phyloP scores from a whole-genome alignment of 2,113 vertebrate species.

The Urocolius indicus region DNA sequence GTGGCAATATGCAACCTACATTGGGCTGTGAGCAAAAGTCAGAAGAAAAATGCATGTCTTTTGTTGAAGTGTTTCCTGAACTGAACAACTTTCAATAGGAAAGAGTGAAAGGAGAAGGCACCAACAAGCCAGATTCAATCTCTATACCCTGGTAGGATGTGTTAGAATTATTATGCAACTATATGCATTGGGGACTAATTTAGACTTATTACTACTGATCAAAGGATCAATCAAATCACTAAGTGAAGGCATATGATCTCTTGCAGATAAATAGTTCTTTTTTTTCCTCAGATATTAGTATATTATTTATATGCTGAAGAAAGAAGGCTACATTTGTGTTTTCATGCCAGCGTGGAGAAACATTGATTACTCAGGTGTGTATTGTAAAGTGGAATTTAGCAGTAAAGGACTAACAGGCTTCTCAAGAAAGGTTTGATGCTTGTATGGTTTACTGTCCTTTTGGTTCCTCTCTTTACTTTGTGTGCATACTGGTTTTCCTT shows the following conservation, averaged over 20 bases:
- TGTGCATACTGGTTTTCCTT: neutral
- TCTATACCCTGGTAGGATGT: neutral
- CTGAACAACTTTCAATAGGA: neutral
- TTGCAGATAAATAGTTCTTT: neutral
- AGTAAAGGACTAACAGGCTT: neutral
- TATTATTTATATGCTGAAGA: neutral
- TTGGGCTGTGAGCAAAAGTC: neutral
- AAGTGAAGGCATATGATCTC: neutral
- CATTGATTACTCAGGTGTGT: neutral
- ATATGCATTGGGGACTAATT: neutral
- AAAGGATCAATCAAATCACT: neutral
- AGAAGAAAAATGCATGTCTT: neutral
- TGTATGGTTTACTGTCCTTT: neutral
- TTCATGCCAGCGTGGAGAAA: neutral
- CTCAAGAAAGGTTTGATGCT: neutral
- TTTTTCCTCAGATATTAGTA: neutral
- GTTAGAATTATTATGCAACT: neutral
- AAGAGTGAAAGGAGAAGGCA: neutral
- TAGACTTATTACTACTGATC: neutral
- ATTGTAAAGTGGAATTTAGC: neutral
- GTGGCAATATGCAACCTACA: accelerated
- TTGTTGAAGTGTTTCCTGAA: neutral
- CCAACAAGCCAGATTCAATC: neutral
- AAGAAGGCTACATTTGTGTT: neutral
- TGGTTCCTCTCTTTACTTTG: neutral